Conservation (phyloP, 2,888 invertebrate genomes). For the Lampropteryx suffumata region DNA sequence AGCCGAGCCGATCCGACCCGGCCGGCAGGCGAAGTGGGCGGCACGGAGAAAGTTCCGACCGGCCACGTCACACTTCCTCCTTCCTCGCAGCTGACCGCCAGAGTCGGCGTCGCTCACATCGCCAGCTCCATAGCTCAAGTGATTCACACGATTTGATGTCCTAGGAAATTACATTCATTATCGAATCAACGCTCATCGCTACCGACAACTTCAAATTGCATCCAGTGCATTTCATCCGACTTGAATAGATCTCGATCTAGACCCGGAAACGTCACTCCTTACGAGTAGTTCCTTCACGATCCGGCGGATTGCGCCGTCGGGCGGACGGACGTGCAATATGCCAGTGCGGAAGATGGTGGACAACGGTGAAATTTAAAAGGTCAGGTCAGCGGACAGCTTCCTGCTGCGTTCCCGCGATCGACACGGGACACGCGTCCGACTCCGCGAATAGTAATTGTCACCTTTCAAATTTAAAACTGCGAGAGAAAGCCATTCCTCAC, state of each 20-base stretch:
- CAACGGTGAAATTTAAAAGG: too few species aligned
- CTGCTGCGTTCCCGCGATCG: too few species aligned
- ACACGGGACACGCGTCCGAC: not conserved
- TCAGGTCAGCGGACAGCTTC: too few species aligned
- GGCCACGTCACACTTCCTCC: not conserved
- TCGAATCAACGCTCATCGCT: not conserved
- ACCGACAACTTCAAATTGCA: not conserved
- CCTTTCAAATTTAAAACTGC: conserved; percentile 10
- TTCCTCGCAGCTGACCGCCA: not conserved
- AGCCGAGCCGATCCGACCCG: not conserved
- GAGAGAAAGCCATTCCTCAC: conserved; percentile 18
- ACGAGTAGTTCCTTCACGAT: not conserved
- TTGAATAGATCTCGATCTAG: not conserved
- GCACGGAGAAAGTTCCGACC: not conserved
- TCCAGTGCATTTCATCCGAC: not conserved
- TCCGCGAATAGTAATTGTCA: conserved; percentile 5
- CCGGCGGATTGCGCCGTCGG: too few species aligned
- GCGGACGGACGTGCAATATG: too few species aligned
- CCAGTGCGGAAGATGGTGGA: too few species aligned
- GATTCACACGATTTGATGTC: not conserved
- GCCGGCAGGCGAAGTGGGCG: not conserved
- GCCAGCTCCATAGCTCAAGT: too few species aligned
- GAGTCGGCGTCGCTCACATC: too few species aligned
- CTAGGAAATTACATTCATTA: not conserved
- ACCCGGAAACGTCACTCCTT: not conserved